Evolutionary conservation across 2,113 vertebrate genomes (phyloP), one percentile per base, ranked within the genome.

Genomic region (Triplophysa dalaica): DNA sequence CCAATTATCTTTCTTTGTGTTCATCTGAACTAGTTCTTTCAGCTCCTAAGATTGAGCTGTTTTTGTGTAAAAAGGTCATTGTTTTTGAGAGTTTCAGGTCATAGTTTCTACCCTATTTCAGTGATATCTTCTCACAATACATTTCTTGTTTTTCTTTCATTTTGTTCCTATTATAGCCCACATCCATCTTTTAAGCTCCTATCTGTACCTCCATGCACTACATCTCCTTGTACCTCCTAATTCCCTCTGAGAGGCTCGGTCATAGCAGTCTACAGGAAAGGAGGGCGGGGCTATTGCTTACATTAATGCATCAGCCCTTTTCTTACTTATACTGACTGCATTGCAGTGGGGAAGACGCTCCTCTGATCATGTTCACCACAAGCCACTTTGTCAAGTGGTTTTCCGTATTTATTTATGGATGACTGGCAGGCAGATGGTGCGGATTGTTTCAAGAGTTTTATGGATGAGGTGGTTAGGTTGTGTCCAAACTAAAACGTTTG

Each of bases 241-340:
- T 61, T 79, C 63, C 76, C 68, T 11, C n/a, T 45, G 58, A 75
- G 70, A 66, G n/a, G 56, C 75, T 61, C 13, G 52, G 0, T 26
- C 26, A 72, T 48, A 52, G 69, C 62, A 82, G 68, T 14, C 38
- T 62, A 22, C 33, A 60, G 29, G 22, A 68, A 56, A 79, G 54
- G 62, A 21, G 19, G 68, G 38, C 9, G 26, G 45, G 26, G 65
- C 22, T 70, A 64, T 14, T 10, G 65, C 67, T 80, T 83, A 62
- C 74, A 62, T 61, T 73, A 83, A 83, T 80, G 82, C 26, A 56
- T 79, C 26, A 79, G 43, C 62, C 61, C 10, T 41, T 38, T 61
- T 65, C 41, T 52, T 26, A 45, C 33, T 75, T 63, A 79, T 67
- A 79, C 52, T 17, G 43, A 69, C 43, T 58, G 58, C 45, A 69